Base-by-base conservation (phyloP, 2,113 vertebrate species). In the Phylloscopus trochilus region DNA sequence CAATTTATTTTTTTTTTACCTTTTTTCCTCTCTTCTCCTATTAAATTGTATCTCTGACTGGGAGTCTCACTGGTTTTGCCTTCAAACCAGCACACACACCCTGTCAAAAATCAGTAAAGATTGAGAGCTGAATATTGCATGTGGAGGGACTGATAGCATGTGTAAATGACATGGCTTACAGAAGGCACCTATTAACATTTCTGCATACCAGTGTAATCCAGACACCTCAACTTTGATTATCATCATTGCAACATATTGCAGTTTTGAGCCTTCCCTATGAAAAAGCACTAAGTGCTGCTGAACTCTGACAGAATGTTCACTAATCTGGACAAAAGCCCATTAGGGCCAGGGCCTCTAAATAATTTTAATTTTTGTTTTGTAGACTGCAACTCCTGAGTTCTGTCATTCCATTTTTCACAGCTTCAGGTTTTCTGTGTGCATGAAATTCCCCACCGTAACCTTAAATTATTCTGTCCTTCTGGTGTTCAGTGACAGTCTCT, bases 401-500 rank as follows among this genome's bases (percentile, higher is more conserved):
- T 77, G 66, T 70, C n/a, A 21, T 76, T 73, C 73, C 9, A 66
- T 77, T 96, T 97, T 84, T 68, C 59, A 93, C 43, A 89, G 83
- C 56, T 87, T 95, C 49, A 76, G 47, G 31, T 87, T 96, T 96
- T 95, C 70, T 53, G 11, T 51, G 88, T 30, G 60, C 63, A 78
- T 41, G 59, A 97, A 95, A 97, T 90, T 94, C 85, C 89, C 73
- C 31, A 85, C 69, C 55, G 91, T 74, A 96, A 89, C 93, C 83
- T 97, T 96, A 96, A 97, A 97, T 92, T 97, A 94, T 95, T 95
- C 83, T 96, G 92, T 95, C 96, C 93, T 96, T 97, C 95, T 95
- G 77, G 87, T 52, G 90, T 84, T 97, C 96, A 68, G 94, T 89
- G 89, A 70, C 82, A 94, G 88, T 83, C 88, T 97, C 94, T 93